A percentile compares a stretch with the other conserved stretches of the same genome.
Evolutionary conservation across 2,888 invertebrate species (phyloP).

Genomic region (Agapostemon virescens): DNA sequence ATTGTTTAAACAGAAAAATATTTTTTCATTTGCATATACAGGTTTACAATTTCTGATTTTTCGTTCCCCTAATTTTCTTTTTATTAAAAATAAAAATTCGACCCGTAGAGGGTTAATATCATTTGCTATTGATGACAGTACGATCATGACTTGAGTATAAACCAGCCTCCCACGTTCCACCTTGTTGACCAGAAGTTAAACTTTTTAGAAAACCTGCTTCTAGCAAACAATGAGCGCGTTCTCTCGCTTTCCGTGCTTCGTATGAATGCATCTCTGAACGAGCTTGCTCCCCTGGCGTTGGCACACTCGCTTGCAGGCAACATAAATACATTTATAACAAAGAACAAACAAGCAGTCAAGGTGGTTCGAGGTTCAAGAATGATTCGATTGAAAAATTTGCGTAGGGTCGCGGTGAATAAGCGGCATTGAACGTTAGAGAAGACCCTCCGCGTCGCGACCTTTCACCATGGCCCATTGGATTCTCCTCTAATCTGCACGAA

Average conservation of each 20-base stretch:
- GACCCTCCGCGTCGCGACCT: conserved; percentile 47
- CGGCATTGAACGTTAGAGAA: conserved; percentile 36
- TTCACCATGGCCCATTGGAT: conserved; percentile 53
- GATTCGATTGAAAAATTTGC: conserved; percentile 44
- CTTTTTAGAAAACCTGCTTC: not conserved
- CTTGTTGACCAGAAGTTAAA: not conserved
- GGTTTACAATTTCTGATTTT: too few relatives aligned
- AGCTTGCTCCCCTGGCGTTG: not conserved
- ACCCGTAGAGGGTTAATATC: not conserved
- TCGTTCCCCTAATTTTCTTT: too few relatives aligned
- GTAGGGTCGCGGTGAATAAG: conserved; percentile 42
- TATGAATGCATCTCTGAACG: not conserved
- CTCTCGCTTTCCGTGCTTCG: not conserved
- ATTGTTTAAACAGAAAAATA: too few relatives aligned
- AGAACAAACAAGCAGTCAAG: not conserved
- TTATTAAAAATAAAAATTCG: too few relatives aligned
- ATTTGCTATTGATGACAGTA: not conserved
- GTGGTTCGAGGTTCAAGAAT: conserved; percentile 12
- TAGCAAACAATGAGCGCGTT: not conserved
- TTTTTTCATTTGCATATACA: too few relatives aligned
- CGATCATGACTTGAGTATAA: too few relatives aligned
- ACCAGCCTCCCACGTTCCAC: not conserved
- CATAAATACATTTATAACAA: conserved; percentile 12
- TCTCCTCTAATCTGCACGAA: conserved; percentile 53
- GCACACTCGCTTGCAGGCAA: too few relatives aligned